phyloP scores from a whole-genome alignment of 92 coral and sea anemone genomes.

The Palythoa grandis region DNA sequence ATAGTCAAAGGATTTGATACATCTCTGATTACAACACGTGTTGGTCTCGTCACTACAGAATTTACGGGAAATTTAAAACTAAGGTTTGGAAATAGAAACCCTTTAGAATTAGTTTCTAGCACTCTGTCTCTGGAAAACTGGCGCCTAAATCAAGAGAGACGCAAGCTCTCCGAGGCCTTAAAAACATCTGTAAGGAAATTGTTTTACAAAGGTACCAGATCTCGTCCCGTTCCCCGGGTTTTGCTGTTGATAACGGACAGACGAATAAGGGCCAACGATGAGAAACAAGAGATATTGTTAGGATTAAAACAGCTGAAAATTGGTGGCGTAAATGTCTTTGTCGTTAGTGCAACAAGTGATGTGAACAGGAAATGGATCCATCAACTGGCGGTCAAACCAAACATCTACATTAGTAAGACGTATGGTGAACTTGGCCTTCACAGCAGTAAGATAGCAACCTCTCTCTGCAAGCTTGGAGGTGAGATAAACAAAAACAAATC shows the following conservation, averaged over 20 bases:
- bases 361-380: neutral
- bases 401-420: neutral
- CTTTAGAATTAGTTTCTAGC: neutral
- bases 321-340: neutral
- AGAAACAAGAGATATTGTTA: neutral
- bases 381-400: neutral
- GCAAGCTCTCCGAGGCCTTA: neutral
- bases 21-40: neutral
- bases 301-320: neutral
- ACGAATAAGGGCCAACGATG: neutral
- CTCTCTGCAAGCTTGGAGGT: slow-evolving; percentile 17
- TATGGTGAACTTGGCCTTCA: neutral
- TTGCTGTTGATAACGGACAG: slow-evolving; percentile 14
- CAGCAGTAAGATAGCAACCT: slow-evolving; percentile 15
- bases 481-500: neutral
- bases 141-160: neutral
- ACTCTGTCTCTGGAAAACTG: neutral
- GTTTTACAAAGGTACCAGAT: neutral
- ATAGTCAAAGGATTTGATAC: neutral
- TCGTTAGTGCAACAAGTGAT: neutral
- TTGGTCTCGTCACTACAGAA: slow-evolving; percentile 10
- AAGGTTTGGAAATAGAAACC: neutral
- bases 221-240: slow-evolving; percentile 7
- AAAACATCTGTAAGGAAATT: neutral
- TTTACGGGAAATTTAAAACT: neutral